phyloP scores from a whole-genome alignment of 2,888 invertebrate genomes.

The Metalampra italica region DNA sequence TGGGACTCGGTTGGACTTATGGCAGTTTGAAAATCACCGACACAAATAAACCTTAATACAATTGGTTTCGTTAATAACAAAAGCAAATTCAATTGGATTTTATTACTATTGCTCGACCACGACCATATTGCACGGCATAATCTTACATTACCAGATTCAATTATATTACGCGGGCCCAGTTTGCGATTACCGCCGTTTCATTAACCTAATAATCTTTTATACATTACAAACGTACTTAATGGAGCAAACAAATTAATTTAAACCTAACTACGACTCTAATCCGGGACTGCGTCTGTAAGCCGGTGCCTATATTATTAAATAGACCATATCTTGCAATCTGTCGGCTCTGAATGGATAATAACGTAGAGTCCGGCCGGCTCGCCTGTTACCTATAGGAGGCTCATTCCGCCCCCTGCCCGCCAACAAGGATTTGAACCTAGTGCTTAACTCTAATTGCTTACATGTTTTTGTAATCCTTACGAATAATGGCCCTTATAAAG shows the following conservation, averaged over 20 bases:
- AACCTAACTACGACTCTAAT: slow-evolving; percentile 25
- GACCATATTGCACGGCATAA: too few relatives aligned
- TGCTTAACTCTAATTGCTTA: slow-evolving; percentile 59
- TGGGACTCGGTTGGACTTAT: too few relatives aligned
- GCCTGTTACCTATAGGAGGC: slow-evolving; percentile 47
- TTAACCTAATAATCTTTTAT: background rate
- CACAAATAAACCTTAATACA: too few relatives aligned
- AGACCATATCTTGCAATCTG: slow-evolving; percentile 58
- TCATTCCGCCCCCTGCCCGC: slow-evolving; percentile 42
- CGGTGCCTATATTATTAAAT: slow-evolving; percentile 55
- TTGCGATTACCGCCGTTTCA: too few relatives aligned
- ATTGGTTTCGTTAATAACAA: too few relatives aligned
- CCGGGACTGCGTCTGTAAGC: slow-evolving; percentile 34
- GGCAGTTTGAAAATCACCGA: too few relatives aligned
- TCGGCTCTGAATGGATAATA: slow-evolving; percentile 62
- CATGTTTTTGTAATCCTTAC: slow-evolving; percentile 51
- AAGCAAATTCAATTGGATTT: too few relatives aligned
- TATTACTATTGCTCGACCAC: too few relatives aligned
- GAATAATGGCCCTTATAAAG: slow-evolving; percentile 44
- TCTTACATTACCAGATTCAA: too few relatives aligned
- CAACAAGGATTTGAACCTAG: slow-evolving; percentile 53
- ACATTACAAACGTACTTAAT: background rate
- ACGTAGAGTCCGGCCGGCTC: slow-evolving; percentile 36
- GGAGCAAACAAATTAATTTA: slow-evolving; percentile 19
- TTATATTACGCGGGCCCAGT: too few relatives aligned